Base-by-base conservation (phyloP, 2,888 invertebrate genomes). In the Miltochrista miniata region DNA sequence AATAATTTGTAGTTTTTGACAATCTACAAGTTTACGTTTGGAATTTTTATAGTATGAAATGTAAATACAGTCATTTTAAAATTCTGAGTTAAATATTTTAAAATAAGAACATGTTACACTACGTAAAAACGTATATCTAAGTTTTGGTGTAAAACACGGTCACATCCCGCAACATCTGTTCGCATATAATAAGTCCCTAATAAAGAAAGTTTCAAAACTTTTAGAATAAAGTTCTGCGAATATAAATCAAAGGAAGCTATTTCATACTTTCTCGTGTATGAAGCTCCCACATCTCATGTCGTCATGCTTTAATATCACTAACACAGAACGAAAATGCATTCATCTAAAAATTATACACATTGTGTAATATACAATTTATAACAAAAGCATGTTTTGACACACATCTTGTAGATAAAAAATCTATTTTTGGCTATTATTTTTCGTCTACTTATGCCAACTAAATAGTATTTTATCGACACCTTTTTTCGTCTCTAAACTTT, bases 201-300 rank as follows among this genome's bases (percentile, higher is more conserved):
- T 14, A 39, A 33, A 33, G 15, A 39, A 33, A 45, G 30, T 37
- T 38, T 33, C 15, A n/a, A 7, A 40, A 40, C 33, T 39, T 40
- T 34, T 29, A 46, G 34, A 46, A 33, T 39, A 34, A 39, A 46
- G 13, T 39, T 40, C 33, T 33, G 11, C 39, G 24, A 24, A 45
- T 39, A 46, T 40, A 46, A 46, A 46, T 46, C 33, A 33, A 45
- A 45, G 14, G 12, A 14, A 45, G 36, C 10, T 14, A 36, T 30
- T 37, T 13, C 12, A 38, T 31, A 15, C 31, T 30, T 31, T 31
- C 18, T n/a, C n/a, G n/a, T 45, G 31, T 45, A 37, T 36, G 7
- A 24, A 30, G 1, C 11, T 37, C n/a, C 11, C 14, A 31, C 11
- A 14, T 30, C 10, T 11, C 11, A 41, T 2, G 13, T 18, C 18